phyloP scores from a whole-genome alignment of 2,113 vertebrate genomes.

The Seriola dumerili region DNA sequence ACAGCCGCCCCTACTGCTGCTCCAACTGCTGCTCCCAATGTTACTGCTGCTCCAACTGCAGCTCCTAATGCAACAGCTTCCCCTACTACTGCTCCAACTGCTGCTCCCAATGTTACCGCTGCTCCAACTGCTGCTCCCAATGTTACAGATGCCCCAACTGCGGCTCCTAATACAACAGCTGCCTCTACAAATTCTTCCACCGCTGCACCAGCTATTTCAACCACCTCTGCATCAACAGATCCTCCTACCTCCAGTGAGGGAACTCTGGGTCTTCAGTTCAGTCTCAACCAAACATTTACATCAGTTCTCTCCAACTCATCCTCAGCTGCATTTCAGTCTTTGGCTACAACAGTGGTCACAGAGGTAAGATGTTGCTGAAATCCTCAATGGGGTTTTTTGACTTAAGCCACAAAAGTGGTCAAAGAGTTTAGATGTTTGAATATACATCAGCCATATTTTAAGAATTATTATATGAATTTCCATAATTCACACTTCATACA shows the following conservation, averaged over 20 bases:
- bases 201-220: not conserved
- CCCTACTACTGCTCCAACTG: not conserved
- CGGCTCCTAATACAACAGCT: not conserved
- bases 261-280: constrained; percentile 39
- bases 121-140: not conserved
- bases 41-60: not conserved
- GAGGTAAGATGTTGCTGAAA: constrained; percentile 47
- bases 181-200: not conserved
- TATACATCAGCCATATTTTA: too few relatives aligned
- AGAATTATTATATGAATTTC: too few relatives aligned
- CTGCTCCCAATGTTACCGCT: too few relatives aligned
- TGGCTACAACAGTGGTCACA: constrained; percentile 22
- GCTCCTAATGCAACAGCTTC: not conserved
- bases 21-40: too few relatives aligned
- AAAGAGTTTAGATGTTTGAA: too few relatives aligned
- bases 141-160: not conserved
- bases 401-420: too few relatives aligned
- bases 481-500: too few relatives aligned
- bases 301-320: not conserved
- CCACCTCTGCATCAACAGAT: constrained; percentile 41
- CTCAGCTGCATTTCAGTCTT: constrained; percentile 3
- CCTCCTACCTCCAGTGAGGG: constrained; percentile 44
- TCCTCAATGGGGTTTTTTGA: too few relatives aligned
- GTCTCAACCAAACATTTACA: constrained; percentile 36
- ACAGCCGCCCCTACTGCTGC: not conserved